Base-by-base conservation (phyloP, 2,888 invertebrate species). In the Mesopsocus fuscifrons region DNA sequence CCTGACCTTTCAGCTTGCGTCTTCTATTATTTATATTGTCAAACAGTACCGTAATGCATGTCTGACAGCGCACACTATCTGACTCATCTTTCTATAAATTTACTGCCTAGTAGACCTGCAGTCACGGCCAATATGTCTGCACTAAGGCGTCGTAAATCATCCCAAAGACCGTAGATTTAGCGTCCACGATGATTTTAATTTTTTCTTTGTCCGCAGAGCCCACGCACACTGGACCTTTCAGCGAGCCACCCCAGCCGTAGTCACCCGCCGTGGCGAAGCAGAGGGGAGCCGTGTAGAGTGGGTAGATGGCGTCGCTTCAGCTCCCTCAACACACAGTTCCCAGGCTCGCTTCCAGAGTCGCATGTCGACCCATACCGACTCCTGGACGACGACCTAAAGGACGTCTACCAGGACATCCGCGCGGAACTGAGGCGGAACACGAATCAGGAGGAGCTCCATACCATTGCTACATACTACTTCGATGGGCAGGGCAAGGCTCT, bases 401-500 rank as follows among this genome's bases (percentile, higher is more conserved):
- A 79, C 53, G 74, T 91, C 54, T 87, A 85, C 59, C 74, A 77
- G 54, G 81, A 87, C 59, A 85, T 91, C 58, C 71, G 80, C 73
- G 69, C 77, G 80, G 75, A 73, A 59, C 68, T 87, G 61, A 69
- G 74, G 58, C 69, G 70, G 56, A 81, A 82, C 62, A 84, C 84
- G 55, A 75, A 75, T 60, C 80, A 81, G 62, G 68, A 77, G 49
- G 85, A 89, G 65, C 68, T 97, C 59, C 77, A 79, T 64, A 79
- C 81, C 60, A 88, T 95, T 67, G 80, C 94, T 48, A 83, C 85
- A 57, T 97, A 98, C 66, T 95, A 97, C 67, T 95, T 98, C 68
- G 89, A 92, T 65, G 94, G 95, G 47, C 84, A 92, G 62, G 97
- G 97, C 56, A 98, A 98, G 69, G 87, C 92, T 52, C 71, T 97